These are phyloP conservation scores for Clarias platycephalus DNA, from an alignment of 2,797 vertebrate species.

Conservation along the genomic window DNA sequence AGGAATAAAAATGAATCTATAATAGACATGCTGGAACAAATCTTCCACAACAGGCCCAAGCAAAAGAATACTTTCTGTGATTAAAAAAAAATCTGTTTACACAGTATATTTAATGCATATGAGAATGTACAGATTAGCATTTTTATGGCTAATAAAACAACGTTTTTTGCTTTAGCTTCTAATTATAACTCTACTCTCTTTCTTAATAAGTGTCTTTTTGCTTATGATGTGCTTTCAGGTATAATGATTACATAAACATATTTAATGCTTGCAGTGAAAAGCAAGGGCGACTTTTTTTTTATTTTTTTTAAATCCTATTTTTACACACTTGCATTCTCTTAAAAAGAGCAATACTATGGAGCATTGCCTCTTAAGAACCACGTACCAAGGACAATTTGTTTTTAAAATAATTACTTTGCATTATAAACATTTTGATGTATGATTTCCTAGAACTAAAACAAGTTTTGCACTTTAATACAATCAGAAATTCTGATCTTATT, in stretches of 20 bases:
- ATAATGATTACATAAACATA: conserved; percentile 30
- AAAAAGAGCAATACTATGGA: neutral
- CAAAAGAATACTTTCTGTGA: neutral
- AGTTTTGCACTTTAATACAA: neutral
- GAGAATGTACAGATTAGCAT: neutral
- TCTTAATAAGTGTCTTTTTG: conserved; percentile 17
- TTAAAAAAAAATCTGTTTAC: neutral
- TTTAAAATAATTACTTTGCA: neutral
- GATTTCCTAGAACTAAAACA: neutral
- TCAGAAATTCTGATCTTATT: neutral
- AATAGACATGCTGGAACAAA: neutral
- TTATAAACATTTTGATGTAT: conserved; percentile 1
- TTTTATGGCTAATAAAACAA: neutral
- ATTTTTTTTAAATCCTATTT: conserved; percentile 13
- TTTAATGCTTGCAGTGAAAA: conserved; percentile 8
- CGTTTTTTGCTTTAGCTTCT: conserved; percentile 22
- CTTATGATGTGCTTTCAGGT: neutral
- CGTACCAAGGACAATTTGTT: neutral
- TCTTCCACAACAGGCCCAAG: neutral
- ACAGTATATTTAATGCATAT: neutral
- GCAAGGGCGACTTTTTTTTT: neutral
- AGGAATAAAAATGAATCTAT: neutral
- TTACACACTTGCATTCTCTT: conserved; percentile 7
- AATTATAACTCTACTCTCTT: conserved; percentile 1
- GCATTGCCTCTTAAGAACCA: conserved; percentile 12